A percentile compares a stretch with the other conserved stretches of the same genome.
phyloP scores from a whole-genome alignment of 2,888 invertebrate species.

The Lordiphosa andalusiaca region DNA sequence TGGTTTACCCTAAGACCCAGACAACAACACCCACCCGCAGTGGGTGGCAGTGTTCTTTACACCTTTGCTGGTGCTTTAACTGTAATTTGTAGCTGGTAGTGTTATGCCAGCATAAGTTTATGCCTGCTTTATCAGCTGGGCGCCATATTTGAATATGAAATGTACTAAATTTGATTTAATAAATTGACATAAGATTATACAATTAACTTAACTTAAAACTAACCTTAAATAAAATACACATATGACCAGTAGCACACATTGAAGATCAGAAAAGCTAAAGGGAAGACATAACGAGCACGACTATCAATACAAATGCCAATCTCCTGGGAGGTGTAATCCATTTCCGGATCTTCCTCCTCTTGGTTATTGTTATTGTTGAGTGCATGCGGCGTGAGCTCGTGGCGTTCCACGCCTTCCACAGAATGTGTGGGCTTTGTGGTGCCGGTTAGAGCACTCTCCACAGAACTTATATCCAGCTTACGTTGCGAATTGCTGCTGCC shows the following conservation, averaged over 20 bases:
- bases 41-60: too few species aligned
- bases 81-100: too few species aligned
- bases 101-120: too few species aligned
- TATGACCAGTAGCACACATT: slow-evolving; percentile 90
- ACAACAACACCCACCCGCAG: too few species aligned
- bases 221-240: slow-evolving; percentile 81
- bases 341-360: slow-evolving; percentile 48
- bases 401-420: not conserved
- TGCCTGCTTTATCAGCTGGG: too few species aligned
- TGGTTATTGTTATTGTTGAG: slow-evolving; percentile 81
- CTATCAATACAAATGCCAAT: slow-evolving; percentile 92
- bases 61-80: too few species aligned
- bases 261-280: slow-evolving; percentile 88
- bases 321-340: slow-evolving; percentile 86
- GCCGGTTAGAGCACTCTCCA: slow-evolving; percentile 52
- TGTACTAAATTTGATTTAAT: too few species aligned
- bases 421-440: slow-evolving; percentile 5
- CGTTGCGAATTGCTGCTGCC: slow-evolving; percentile 30
- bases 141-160: not conserved
- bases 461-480: slow-evolving; percentile 56
- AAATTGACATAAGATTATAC: too few species aligned
- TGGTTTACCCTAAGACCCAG: too few species aligned
- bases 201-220: too few species aligned
- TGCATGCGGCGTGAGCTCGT: slow-evolving; percentile 54
- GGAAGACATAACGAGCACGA: slow-evolving; percentile 88